Conservation (phyloP, 1,140 invertebrate genomes). For the Calephelis nemesis region DNA sequence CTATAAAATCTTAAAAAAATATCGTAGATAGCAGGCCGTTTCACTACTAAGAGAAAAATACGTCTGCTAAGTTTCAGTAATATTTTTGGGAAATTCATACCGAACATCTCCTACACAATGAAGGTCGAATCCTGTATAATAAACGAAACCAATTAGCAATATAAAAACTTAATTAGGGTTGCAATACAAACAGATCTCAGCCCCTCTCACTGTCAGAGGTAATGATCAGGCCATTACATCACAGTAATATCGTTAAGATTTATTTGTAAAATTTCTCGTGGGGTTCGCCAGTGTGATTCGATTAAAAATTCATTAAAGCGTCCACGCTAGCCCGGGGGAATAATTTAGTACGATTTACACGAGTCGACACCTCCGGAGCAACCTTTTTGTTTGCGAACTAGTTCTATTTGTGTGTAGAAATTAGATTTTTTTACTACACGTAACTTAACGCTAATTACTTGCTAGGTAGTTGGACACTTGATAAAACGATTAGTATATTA, state of each 20-base stretch:
- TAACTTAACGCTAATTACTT: background rate
- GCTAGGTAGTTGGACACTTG: background rate
- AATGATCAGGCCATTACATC: slow-evolving; percentile 34
- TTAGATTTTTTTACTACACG: background rate
- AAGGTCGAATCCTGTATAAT: no score
- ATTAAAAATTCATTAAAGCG: slow-evolving; percentile 80
- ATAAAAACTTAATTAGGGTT: slow-evolving; percentile 15
- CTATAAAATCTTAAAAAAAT: no score
- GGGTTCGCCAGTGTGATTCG: slow-evolving; percentile 65
- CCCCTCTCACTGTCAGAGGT: slow-evolving; percentile 22
- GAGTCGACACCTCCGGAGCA: slow-evolving; percentile 21
- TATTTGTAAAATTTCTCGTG: slow-evolving; percentile 60
- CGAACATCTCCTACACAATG: background rate
- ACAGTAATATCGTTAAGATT: slow-evolving; percentile 44
- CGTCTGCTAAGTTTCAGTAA: no score
- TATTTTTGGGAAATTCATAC: no score
- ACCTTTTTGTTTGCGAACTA: slow-evolving; percentile 18
- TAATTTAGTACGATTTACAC: slow-evolving; percentile 78
- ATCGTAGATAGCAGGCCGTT: no score
- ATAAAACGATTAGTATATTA: no score
- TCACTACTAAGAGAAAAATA: no score
- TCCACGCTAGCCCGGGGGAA: slow-evolving; percentile 68
- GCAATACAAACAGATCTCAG: slow-evolving; percentile 4
- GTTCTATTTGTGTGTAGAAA: slow-evolving; percentile 6
- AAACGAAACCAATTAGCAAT: slow-evolving; percentile 4